phyloP scores from a whole-genome alignment of 2,888 invertebrate species.

The Pristionchus japonicus region DNA sequence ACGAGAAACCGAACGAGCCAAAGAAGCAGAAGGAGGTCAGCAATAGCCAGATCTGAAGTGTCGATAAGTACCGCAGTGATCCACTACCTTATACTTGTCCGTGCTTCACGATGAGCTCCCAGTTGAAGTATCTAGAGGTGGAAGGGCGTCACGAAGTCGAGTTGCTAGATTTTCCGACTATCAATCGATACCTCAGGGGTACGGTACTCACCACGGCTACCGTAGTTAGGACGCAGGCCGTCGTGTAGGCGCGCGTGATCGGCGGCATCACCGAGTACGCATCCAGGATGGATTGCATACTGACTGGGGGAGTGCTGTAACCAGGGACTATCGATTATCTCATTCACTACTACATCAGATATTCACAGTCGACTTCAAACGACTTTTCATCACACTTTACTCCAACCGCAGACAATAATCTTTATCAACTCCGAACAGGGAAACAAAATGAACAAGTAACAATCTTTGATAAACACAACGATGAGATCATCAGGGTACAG shows the following conservation, averaged over 20 bases:
- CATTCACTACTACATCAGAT: neutral
- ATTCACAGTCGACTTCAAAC: neutral
- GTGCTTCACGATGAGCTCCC: slow-evolving; percentile 89
- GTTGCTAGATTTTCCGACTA: slow-evolving; percentile 83
- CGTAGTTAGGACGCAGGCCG: slow-evolving; percentile 96
- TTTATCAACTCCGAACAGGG: slow-evolving; percentile 25
- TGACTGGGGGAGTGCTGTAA: slow-evolving; percentile 32
- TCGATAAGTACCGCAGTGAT: neutral
- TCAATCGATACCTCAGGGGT: neutral
- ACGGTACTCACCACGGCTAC: slow-evolving; percentile 88
- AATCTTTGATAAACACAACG: neutral
- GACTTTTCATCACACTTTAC: neutral
- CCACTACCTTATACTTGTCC: slow-evolving; percentile 81
- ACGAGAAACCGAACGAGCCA: slow-evolving; percentile 97
- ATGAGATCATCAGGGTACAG: slow-evolving; percentile 36
- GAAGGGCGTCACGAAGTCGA: slow-evolving; percentile 95
- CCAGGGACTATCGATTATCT: neutral
- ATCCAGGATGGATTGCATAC: slow-evolving; percentile 75
- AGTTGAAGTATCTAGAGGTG: slow-evolving; percentile 99
- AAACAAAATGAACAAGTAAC: slow-evolving; percentile 36
- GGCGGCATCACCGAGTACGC: slow-evolving; percentile 88
- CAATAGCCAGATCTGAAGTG: slow-evolving; percentile 86
- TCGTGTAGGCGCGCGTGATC: slow-evolving; percentile 95
- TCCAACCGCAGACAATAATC: neutral
- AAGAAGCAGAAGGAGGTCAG: slow-evolving; percentile 97